Percentiles rank a stretch among this genome's conserved stretches.
Evolutionary conservation across 2,888 invertebrate species (phyloP).

Genomic region (Punctoribates punctum): DNA sequence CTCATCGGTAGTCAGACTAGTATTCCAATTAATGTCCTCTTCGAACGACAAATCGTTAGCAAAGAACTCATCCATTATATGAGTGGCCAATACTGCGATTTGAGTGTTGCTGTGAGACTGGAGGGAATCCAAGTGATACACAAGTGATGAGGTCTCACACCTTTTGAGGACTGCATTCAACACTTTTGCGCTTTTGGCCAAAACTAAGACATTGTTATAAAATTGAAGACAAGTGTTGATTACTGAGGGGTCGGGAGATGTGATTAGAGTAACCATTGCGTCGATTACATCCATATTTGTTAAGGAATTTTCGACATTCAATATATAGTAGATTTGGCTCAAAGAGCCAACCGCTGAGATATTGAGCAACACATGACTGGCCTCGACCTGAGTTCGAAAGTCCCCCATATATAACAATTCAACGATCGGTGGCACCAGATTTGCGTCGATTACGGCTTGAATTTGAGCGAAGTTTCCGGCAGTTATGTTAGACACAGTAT

Average conservation of each 20-base stretch:
- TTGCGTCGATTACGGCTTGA: slow-evolving; percentile 13
- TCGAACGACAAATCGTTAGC: neutral
- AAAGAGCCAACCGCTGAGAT: neutral
- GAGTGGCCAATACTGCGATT: slow-evolving; percentile 8
- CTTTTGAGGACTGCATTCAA: neutral
- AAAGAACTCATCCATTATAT: slow-evolving; percentile 7
- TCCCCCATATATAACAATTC: slow-evolving; percentile 10
- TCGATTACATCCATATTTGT: slow-evolving; percentile 1
- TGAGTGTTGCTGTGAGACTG: neutral
- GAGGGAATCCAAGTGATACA: neutral
- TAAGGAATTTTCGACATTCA: neutral
- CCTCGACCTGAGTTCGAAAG: slow-evolving; percentile 13
- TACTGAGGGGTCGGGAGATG: neutral
- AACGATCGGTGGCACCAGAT: neutral
- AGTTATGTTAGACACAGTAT: slow-evolving; percentile 5
- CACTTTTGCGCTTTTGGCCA: neutral
- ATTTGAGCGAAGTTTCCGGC: slow-evolving; percentile 16
- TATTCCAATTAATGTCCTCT: neutral
- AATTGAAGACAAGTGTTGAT: slow-evolving; percentile 2
- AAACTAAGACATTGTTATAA: slow-evolving; percentile 11
- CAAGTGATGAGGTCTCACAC: neutral
- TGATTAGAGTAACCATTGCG: slow-evolving; percentile 11
- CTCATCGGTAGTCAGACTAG: neutral
- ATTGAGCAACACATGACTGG: slow-evolving; percentile 13
- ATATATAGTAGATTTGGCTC: neutral